Percentiles rank a stretch among this genome's conserved stretches.
These are phyloP conservation scores for Nemurella pictetii DNA, from an alignment of 2,888 invertebrate genomes.

Conservation along the genomic window DNA sequence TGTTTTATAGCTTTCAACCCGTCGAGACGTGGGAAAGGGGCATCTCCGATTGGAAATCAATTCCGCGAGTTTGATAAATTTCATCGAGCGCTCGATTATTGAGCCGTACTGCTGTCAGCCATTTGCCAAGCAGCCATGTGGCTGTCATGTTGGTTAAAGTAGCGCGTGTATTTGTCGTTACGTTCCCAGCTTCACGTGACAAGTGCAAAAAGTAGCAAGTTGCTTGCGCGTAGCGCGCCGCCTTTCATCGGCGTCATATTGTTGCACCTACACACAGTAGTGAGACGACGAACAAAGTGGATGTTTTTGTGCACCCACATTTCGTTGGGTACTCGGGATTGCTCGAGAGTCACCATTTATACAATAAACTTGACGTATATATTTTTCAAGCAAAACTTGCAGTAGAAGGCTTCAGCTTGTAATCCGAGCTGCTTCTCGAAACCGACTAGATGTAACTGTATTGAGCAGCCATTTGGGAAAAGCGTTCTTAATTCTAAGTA, in stretches of 20 bases:
- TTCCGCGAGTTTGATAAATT: not conserved
- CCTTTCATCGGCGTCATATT: no score
- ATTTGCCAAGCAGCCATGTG: no score
- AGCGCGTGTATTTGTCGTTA: no score
- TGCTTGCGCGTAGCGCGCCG: no score
- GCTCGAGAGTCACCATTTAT: not conserved
- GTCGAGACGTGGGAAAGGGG: not conserved
- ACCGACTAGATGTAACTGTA: not conserved
- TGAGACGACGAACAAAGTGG: no score
- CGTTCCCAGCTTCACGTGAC: no score
- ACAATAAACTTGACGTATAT: not conserved
- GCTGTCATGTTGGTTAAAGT: no score
- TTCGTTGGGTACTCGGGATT: not conserved
- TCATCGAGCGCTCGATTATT: no score
- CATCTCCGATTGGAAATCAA: not conserved
- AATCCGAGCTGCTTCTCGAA: not conserved
- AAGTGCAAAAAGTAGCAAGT: no score
- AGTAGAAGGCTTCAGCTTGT: not conserved
- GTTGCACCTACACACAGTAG: no score
- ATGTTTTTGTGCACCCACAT: no score
- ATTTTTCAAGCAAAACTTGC: not conserved
- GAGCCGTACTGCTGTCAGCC: no score
- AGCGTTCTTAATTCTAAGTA: conserved; percentile 9
- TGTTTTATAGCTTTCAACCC: not conserved
- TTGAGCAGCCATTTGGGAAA: conserved; percentile 4